Conservation (phyloP, 2,888 invertebrate genomes). For the Rhodophaea formosa region DNA sequence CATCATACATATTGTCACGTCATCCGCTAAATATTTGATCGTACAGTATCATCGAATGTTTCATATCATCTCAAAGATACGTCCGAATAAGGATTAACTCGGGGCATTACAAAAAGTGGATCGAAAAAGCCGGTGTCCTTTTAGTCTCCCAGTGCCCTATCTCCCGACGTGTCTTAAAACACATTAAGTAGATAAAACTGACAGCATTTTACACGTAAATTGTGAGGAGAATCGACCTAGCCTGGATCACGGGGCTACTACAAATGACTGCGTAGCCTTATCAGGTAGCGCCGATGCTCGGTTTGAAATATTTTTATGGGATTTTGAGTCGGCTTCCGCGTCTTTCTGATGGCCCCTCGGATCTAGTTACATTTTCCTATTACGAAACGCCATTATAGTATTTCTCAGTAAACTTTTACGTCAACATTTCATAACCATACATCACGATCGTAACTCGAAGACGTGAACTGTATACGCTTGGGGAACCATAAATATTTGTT, state of each 20-base stretch:
- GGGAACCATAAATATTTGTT: slow-evolving; percentile 52
- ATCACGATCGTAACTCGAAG: slow-evolving; percentile 32
- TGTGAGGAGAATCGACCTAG: slow-evolving; percentile 45
- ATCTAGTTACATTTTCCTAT: slow-evolving; percentile 66
- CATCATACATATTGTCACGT: slow-evolving; percentile 56
- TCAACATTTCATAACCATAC: slow-evolving; percentile 47
- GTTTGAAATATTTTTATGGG: slow-evolving; percentile 75
- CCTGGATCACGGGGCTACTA: slow-evolving; percentile 61
- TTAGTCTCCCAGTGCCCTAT: slow-evolving; percentile 45
- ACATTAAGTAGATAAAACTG: slow-evolving; percentile 55
- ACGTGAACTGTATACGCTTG: slow-evolving; percentile 29
- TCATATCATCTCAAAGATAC: slow-evolving; percentile 39
- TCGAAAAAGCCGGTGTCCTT: slow-evolving; percentile 42
- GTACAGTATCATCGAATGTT: slow-evolving; percentile 44
- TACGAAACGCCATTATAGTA: slow-evolving; percentile 48
- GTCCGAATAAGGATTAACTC: slow-evolving; percentile 39
- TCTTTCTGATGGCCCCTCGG: slow-evolving; percentile 50
- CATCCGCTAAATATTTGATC: slow-evolving; percentile 43
- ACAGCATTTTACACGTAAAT: slow-evolving; percentile 62
- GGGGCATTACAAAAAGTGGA: slow-evolving; percentile 36
- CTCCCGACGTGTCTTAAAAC: slow-evolving; percentile 57
- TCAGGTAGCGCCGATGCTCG: slow-evolving; percentile 70
- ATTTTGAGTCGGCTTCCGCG: slow-evolving; percentile 66
- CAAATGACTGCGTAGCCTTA: slow-evolving; percentile 75
- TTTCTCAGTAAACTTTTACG: slow-evolving; percentile 46